Conservation (phyloP, 2,797 vertebrate species). For the Sebastes itinus region DNA sequence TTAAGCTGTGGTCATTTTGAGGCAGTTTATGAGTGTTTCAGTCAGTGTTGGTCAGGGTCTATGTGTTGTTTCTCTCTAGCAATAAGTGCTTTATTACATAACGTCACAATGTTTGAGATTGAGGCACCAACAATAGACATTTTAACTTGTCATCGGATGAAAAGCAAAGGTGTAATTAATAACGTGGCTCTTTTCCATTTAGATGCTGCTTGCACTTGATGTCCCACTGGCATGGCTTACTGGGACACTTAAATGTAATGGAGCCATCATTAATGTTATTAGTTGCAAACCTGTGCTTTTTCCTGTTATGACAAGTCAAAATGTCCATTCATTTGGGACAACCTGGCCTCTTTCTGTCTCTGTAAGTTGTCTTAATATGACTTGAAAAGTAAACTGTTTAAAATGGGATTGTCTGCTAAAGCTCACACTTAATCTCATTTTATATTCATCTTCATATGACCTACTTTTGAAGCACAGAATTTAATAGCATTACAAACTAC, state of each 20-base stretch:
- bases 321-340: not conserved
- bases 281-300: constrained; percentile 1
- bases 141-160: not conserved
- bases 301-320: constrained; percentile 3
- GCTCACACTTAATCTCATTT: not conserved
- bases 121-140: not conserved
- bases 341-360: not conserved
- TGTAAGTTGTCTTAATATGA: not conserved
- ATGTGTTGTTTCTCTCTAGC: not conserved
- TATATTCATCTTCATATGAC: not conserved
- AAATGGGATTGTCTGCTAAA: not conserved
- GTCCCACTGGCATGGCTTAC: not conserved
- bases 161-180: not conserved
- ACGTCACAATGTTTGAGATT: not conserved
- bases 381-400: not conserved
- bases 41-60: not conserved
- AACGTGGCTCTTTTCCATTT: constrained; percentile 1
- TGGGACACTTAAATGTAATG: constrained; percentile 8
- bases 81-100: not conserved
- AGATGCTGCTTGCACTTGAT: not conserved
- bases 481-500: not conserved
- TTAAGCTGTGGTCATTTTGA: constrained; percentile 38
- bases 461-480: not conserved
- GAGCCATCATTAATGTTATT: constrained; percentile 25
- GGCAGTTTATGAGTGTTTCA: constrained; percentile 43